Evolutionary conservation across 2,113 vertebrate species (phyloP), one percentile per base, ranked within the genome.

Genomic region (Brachirus orientalis): DNA sequence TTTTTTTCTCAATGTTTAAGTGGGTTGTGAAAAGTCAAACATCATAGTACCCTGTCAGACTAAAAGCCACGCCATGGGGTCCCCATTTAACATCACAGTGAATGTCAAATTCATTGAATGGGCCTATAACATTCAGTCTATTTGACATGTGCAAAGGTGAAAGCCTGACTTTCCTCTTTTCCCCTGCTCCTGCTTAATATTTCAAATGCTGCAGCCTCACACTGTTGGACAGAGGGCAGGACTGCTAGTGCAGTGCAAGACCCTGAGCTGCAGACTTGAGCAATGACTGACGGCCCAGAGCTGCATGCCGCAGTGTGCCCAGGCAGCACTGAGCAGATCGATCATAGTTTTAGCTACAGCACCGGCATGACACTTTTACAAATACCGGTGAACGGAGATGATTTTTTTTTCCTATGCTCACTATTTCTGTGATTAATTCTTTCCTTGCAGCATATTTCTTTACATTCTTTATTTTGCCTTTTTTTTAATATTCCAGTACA

Each of bases 321-420:
- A 33, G 19, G 60, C 57, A 66, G 73, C 85, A 63, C 70, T 1
- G 1, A 79, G 66, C 75, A 84, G 73, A 91, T 92, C 82, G 45
- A 90, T 93, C 80, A 88, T 35, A 10, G 75, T 61, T 77, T 78
- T 79, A 64, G 64, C 72, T 67, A n/a, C 70, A 75, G 69, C 36
- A 40, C 55, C 66, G 82, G 56, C 71, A 54, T 68, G 78, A 63
- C 80, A 82, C 72, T 86, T 89, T 90, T 78, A 88, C 82, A 90
- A 89, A 91, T 74, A 71, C 59, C 18, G 5, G 44, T 85, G 69
- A 85, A 67, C 72, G 65, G 69, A 83, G 86, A 91, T 81, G 55
- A 76, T 89, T 87, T 75, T 56, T 79, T 87, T 61, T 5, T 78
- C 69, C 60, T 63, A 45, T 67, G 69, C 37, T 66, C 50, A 66